phyloP scores from a whole-genome alignment of 2,888 invertebrate species.

The Alloplasta piceator region DNA sequence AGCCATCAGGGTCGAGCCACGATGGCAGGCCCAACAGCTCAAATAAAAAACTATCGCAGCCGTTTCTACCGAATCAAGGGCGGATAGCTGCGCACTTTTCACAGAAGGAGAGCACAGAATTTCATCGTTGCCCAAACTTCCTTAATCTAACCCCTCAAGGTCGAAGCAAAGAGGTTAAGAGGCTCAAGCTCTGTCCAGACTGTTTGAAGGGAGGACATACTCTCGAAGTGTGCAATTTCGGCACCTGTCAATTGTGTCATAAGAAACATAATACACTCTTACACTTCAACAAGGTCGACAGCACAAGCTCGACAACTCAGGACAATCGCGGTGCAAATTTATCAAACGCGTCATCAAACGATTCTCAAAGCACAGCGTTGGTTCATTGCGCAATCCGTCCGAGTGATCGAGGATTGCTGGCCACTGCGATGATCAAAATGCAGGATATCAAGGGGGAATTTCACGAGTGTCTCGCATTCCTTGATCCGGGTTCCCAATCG shows the following conservation, averaged over 20 bases:
- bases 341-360: background rate
- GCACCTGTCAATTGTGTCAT: background rate
- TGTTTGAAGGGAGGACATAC: too few species aligned
- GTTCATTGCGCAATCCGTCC: background rate
- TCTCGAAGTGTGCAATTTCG: too few species aligned
- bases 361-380: background rate
- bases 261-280: slow-evolving; percentile 34
- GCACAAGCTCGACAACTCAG: background rate
- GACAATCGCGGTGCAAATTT: background rate
- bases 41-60: too few species aligned
- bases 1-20: too few species aligned
- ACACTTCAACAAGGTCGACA: background rate
- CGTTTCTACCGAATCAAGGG: too few species aligned
- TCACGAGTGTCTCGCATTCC: slow-evolving; percentile 38
- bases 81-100: too few species aligned
- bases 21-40: too few species aligned
- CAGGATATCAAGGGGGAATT: background rate
- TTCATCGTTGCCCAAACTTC: too few species aligned
- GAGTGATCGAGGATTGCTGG: slow-evolving; percentile 14
- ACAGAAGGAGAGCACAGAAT: too few species aligned
- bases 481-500: slow-evolving; percentile 34
- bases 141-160: too few species aligned
- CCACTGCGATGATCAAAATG: slow-evolving; percentile 34
- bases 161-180: too few species aligned
- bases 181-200: too few species aligned